Base-by-base conservation (phyloP, 2,888 invertebrate genomes). In the Lithophane socia region DNA sequence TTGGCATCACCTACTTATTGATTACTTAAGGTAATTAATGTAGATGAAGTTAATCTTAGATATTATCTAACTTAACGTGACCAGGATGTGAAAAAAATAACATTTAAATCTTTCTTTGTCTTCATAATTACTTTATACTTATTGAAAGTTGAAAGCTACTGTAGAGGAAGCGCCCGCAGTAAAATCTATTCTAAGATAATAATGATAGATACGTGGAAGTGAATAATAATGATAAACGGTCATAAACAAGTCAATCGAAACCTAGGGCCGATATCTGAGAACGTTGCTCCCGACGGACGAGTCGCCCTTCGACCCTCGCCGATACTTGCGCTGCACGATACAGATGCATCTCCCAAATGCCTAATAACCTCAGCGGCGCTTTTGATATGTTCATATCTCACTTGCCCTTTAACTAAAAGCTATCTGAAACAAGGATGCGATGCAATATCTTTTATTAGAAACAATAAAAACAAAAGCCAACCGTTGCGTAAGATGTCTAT, bases 191-290 rank as follows among this genome's bases (percentile, higher is more conserved):
- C 93, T 94, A 92, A 93, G 91, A 91, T 93, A 93, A 93, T 91
- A 91, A 92, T 91, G 79, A 90, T 88, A 75, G 73, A 69, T 83
- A 91, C 89, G 88, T 91, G 91, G 91, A 91, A 92, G 90, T 90
- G 89, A 91, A 89, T 87, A 90, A 87, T 90, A 91, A 90, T 94
- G 94, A 95, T 95, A 93, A 92, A 93, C 85, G 92, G 90, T 86
- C 94, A 92, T 96, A 96, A 96, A 96, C 93, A 95, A 94, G 92
- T 93, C 93, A 92, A 92, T 92, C 91, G 91, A 92, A 94, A 93
- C 94, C 91, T 91, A 91, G 90, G 90, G 89, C 89, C 88, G 93
- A 94, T 94, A 94, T 87, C 86, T 86, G 89, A 91, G 95, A 93
- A 88, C 96, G 86, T 94, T 96, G 96, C 95, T 91, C 96, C 89